Conservation (phyloP, 2,888 invertebrate species). For the Lepidocyrtinus sp. region DNA sequence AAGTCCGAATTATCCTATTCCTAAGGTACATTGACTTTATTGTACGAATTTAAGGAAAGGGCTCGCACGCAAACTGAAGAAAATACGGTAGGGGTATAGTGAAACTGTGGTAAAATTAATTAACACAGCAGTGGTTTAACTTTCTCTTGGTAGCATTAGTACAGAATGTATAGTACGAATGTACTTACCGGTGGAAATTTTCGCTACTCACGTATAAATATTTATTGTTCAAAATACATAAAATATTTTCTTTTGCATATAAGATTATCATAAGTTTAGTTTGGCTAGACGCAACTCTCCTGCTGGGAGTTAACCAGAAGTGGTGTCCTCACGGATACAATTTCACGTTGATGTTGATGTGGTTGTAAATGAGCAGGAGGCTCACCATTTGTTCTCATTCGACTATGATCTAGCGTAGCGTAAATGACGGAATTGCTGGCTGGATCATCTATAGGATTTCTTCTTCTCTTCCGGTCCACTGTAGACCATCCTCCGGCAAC, state of each 20-base stretch:
- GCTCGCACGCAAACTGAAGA: no score
- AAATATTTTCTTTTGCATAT: slow-evolving; percentile 39
- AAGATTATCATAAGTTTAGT: slow-evolving; percentile 41
- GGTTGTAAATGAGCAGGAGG: slow-evolving; percentile 63
- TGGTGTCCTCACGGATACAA: slow-evolving; percentile 81
- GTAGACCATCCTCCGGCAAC: slow-evolving; percentile 68
- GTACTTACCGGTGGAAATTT: no score
- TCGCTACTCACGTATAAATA: no score
- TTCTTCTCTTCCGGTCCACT: slow-evolving; percentile 73
- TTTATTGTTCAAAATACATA: slow-evolving; percentile 22
- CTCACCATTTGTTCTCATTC: slow-evolving; percentile 71
- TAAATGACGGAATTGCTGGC: slow-evolving; percentile 80
- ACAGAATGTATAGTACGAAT: not conserved
- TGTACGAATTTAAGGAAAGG: no score
- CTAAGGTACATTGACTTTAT: no score
- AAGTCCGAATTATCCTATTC: no score
- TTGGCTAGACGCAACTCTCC: slow-evolving; percentile 80
- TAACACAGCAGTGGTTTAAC: slow-evolving; percentile 57
- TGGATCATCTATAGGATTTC: slow-evolving; percentile 75
- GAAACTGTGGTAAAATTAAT: no score
- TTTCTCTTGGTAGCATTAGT: slow-evolving; percentile 23
- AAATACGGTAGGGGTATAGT: no score
- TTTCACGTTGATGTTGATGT: slow-evolving; percentile 76
- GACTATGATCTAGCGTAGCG: slow-evolving; percentile 82
- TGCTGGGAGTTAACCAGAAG: slow-evolving; percentile 79